Evolutionary conservation across 2,888 invertebrate genomes (phyloP).

Genomic region (Leucophora obtusa): DNA sequence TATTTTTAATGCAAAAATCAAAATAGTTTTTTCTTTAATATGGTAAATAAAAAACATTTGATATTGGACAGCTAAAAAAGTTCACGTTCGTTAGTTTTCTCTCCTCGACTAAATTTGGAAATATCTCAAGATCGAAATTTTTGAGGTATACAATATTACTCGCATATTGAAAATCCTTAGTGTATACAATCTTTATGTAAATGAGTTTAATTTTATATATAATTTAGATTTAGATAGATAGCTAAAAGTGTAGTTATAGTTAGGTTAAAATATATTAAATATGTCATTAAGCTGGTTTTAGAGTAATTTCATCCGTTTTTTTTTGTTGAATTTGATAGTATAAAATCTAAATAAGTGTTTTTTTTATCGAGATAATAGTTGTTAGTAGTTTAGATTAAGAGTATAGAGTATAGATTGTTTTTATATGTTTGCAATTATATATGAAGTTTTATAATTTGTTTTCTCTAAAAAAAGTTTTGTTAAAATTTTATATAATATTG

Average conservation of each 20-base stretch:
- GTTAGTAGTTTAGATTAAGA: constrained; percentile 40
- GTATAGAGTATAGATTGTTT: constrained; percentile 50
- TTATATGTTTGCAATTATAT: constrained; percentile 28
- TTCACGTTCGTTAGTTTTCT: too few species aligned
- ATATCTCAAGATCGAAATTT: too few species aligned
- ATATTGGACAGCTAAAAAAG: too few species aligned
- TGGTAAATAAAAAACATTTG: too few species aligned
- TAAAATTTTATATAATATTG: constrained; percentile 65
- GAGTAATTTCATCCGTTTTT: constrained; percentile 7
- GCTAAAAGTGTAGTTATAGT: constrained; percentile 8
- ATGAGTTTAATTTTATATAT: neutral
- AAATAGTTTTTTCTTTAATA: too few species aligned
- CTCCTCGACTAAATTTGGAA: too few species aligned
- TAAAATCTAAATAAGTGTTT: constrained; percentile 58
- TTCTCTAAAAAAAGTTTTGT: constrained; percentile 58
- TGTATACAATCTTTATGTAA: neutral
- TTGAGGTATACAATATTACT: too few species aligned
- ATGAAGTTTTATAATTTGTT: constrained; percentile 47
- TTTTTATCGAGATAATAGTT: constrained; percentile 17
- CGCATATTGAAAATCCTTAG: neutral
- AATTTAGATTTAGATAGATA: neutral
- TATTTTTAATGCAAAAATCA: too few species aligned
- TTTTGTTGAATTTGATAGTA: constrained; percentile 43
- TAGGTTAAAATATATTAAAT: constrained; percentile 46
- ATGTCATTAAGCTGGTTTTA: constrained; percentile 14